Conservation (phyloP, 1,140 invertebrate species). For the Rhagoletis zephyria region DNA sequence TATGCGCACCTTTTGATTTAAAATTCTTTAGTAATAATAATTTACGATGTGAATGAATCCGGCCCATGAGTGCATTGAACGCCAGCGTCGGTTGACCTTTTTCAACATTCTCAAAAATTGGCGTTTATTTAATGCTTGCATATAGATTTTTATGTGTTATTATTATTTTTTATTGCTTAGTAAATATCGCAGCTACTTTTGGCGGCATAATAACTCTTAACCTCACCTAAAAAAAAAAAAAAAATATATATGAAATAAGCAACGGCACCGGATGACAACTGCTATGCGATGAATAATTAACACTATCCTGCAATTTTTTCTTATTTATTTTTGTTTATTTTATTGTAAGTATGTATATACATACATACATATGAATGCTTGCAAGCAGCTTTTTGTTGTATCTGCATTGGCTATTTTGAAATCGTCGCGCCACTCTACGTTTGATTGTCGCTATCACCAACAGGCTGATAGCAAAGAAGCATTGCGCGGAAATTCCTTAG, state of each 20-base stretch:
- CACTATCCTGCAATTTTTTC: neutral
- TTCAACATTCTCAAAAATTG: neutral
- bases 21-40: neutral
- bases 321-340: neutral
- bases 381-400: no score
- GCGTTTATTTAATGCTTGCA: neutral
- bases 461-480: no score
- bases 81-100: neutral
- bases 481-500: no score
- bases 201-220: neutral
- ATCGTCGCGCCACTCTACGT: no score
- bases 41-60: neutral
- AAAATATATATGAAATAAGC: neutral
- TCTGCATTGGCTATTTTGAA: no score
- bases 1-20: neutral
- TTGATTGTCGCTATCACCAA: no score
- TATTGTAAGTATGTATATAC: neutral
- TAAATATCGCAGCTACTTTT: neutral
- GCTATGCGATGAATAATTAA: neutral
- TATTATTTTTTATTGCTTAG: neutral
- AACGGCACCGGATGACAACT: neutral
- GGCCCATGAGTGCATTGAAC: neutral
- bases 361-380: no score
- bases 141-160: no score
- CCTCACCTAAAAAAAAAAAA: neutral